Conservation (phyloP, 2,797 vertebrate species). For the Tenualosa thibaudeaui region DNA sequence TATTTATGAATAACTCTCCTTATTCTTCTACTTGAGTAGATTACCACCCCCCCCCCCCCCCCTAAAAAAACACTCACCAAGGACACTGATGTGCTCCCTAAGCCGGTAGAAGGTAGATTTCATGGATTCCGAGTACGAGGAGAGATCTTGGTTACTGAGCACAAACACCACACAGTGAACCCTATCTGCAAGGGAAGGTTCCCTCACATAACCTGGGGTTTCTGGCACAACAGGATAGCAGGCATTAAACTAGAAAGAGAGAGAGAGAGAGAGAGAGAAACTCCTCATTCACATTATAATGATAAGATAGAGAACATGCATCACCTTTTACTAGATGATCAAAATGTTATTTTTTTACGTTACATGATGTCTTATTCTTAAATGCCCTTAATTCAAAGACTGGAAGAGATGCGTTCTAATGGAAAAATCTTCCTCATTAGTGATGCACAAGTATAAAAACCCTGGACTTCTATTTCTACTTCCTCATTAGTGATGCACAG, state of each 20-base stretch:
- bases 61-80: constrained; percentile 60
- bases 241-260: constrained; percentile 60
- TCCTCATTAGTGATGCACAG: too few relatives aligned
- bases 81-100: constrained; percentile 67
- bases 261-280: background rate
- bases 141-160: constrained; percentile 62
- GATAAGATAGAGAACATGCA: background rate
- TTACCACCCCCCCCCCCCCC: too few relatives aligned
- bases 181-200: constrained; percentile 57
- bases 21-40: too few relatives aligned
- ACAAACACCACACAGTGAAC: constrained; percentile 75
- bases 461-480: too few relatives aligned
- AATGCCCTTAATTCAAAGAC: too few relatives aligned
- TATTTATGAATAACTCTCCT: background rate
- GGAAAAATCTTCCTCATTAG: too few relatives aligned
- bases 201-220: constrained; percentile 60
- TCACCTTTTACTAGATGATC: background rate
- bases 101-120: constrained; percentile 60
- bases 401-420: too few relatives aligned
- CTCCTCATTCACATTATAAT: too few relatives aligned
- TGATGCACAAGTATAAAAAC: too few relatives aligned
- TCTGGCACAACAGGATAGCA: constrained; percentile 60
- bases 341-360: too few relatives aligned
- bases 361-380: too few relatives aligned
- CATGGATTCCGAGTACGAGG: constrained; percentile 54